A percentile compares a stretch with the other conserved stretches of the same genome.
phyloP scores from a whole-genome alignment of 2,888 invertebrate genomes.

The Petrolisthes manimaculis region DNA sequence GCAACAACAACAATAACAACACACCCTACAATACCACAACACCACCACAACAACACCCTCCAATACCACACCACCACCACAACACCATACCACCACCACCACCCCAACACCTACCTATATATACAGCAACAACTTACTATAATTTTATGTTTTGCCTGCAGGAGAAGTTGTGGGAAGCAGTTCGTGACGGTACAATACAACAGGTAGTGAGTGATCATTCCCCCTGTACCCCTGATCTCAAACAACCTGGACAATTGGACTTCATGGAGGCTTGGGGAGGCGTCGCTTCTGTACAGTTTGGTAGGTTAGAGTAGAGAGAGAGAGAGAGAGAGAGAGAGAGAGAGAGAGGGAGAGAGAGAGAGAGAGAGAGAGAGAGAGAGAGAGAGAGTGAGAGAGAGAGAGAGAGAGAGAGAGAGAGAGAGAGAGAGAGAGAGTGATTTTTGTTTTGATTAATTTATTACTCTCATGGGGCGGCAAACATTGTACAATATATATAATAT shows the following conservation, averaged over 20 bases:
- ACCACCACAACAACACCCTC: too few relatives aligned
- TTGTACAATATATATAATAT: too few relatives aligned
- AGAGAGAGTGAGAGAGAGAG: neutral
- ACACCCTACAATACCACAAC: neutral
- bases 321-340: neutral
- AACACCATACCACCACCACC: too few relatives aligned
- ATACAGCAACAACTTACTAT: neutral
- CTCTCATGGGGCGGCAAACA: neutral
- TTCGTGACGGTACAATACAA: constrained; percentile 75
- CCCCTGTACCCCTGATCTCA: constrained; percentile 78
- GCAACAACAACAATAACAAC: constrained; percentile 4
- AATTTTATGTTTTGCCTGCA: constrained; percentile 67
- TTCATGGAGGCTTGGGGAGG: constrained; percentile 82
- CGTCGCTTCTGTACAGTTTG: constrained; percentile 80
- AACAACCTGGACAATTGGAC: constrained; percentile 73
- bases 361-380: neutral
- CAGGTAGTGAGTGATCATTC: constrained; percentile 80
- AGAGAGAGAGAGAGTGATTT: neutral
- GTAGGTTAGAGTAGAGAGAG: constrained; percentile 70
- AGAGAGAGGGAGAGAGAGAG: neutral
- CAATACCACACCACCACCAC: neutral
- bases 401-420: neutral
- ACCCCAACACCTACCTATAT: too few relatives aligned
- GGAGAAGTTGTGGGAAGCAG: constrained; percentile 77
- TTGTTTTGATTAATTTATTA: neutral